Base-by-base conservation (phyloP, 2,113 vertebrate genomes). In the Cyanoramphus novaezelandiae region DNA sequence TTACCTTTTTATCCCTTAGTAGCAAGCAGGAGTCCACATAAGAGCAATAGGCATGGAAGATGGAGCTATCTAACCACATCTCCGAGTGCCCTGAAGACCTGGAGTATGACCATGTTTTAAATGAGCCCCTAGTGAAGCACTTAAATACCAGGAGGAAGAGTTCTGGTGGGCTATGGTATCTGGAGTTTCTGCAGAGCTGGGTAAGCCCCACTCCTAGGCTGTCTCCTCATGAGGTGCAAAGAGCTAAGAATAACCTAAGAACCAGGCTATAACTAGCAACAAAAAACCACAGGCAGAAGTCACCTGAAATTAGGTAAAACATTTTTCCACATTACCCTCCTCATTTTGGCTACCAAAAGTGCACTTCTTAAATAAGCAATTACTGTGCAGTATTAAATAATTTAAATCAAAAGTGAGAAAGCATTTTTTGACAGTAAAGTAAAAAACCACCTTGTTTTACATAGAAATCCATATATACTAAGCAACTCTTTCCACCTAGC, bases 11-110 rank as follows among this genome's bases (percentile, higher is more conserved):
- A 10, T 46, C 28, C 44, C 20, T 76, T 7, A 23, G 37, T 3
- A 77, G 65, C 13, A 4, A 33, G 27, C 24, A 47, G 10, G 60
- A 83, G 17, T 57, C 46, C 44, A 12, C 28, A 5, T 21, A 11
- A 55, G 14, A 67, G 24, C 68, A 13, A n/a, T 0, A 44, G 47
- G 11, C 37, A 27, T 5, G 33, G 17, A 70, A 64, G 57, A 24
- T 9, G 0, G 3, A 69, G 47, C 21, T 49, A 12, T 9, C 1
- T 0, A 62, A 33, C 7, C 27, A 33, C 64, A 69, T 27, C 13
- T 19, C 13, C 6, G 14, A 12, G 17, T 27, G 35, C 59, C 63
- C 62, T 10, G 13, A n/a, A 31, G 39, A 76, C 44, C 84, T 70
- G 69, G 29, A 88, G 46, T 8, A 29, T 35, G 44, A 25, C 33